These are phyloP conservation scores for Myocastor coypus DNA, from an alignment of 2,113 vertebrate genomes.

Conservation along the genomic window DNA sequence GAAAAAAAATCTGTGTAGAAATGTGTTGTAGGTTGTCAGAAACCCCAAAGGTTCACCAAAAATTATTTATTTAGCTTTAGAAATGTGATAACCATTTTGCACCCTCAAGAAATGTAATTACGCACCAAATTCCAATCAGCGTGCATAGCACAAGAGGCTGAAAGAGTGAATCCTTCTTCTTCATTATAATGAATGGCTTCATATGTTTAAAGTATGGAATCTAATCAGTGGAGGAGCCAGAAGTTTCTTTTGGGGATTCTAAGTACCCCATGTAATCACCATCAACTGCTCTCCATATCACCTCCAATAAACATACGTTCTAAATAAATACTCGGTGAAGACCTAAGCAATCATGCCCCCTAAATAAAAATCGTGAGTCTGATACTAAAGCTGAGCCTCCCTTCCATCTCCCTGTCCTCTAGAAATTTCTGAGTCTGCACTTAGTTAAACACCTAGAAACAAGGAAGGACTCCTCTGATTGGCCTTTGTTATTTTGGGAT, in stretches of 20 bases:
- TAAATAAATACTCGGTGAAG: slow-evolving; percentile 47
- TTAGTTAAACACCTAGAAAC: background rate
- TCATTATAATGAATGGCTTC: background rate
- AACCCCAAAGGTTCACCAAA: slow-evolving; percentile 75
- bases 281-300: background rate
- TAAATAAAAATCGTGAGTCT: slow-evolving; percentile 49
- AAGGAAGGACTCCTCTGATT: background rate
- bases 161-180: background rate
- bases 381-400: background rate
- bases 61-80: slow-evolving; percentile 79
- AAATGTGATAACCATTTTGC: slow-evolving; percentile 77
- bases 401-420: background rate
- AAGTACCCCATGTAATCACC: slow-evolving; percentile 5
- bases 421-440: background rate
- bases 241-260: slow-evolving; percentile 13
- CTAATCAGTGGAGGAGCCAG: slow-evolving; percentile 3
- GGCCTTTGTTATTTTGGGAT: slow-evolving; percentile 17
- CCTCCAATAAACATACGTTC: slow-evolving; percentile 21
- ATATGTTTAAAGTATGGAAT: background rate
- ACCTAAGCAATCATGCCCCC: background rate
- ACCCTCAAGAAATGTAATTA: slow-evolving; percentile 72
- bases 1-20: slow-evolving; percentile 79
- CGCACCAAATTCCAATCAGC: slow-evolving; percentile 55
- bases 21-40: slow-evolving; percentile 74
- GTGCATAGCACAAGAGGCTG: background rate